Evolutionary conservation across 64 coral and sea anemone genomes (phyloP), one percentile per base, ranked within the genome.

Genomic region (Pocillopora damicornis): DNA sequence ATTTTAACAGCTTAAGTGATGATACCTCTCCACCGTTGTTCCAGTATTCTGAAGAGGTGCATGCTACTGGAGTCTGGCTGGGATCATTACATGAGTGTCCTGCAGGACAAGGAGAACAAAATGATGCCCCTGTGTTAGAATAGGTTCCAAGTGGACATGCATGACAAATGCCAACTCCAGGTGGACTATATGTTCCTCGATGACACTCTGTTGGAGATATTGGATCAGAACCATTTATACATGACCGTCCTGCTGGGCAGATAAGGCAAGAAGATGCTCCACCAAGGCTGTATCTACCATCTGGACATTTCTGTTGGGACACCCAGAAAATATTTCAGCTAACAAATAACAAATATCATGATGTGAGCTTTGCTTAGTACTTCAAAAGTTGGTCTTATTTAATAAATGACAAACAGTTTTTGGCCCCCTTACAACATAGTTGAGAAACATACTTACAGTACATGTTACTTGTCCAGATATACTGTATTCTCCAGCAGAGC

Each of bases 1-100:
- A 51, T 4, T 2, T 2, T 69, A 69, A 69, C 23, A 4, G 9
- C 10, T 18, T 2, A 10, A 59, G 23, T 37, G 63, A 17, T 58
- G 79, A 64, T 89, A 98, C 96, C 90, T 86, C 94, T 87, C 86
- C 96, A 82, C 78, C 96, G 88, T 98, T 98, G 72, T 87, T 98
- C 96, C 96, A 98, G 73, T 98, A 94, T 22, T 92, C 79, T 35
- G 79, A 16, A 63, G 62, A 78, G 60, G 81, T 3, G 34, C 96
- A 98, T 20, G 84, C 45, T 59, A 90, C 77, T 38, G 92, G 92
- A 20, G 67, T 36, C 37, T 92, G 58, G 58, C 86, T 87, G 56
- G 96, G 96, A 60, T 98, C 90, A 62, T 94, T 85, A 87, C 96
- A 98, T 6, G 92, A 90, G n/a, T 87, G 94, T 20, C 96, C 96